These are phyloP conservation scores for Brienomyrus brachyistius DNA, from an alignment of 2,113 vertebrate species.

Conservation along the genomic window DNA sequence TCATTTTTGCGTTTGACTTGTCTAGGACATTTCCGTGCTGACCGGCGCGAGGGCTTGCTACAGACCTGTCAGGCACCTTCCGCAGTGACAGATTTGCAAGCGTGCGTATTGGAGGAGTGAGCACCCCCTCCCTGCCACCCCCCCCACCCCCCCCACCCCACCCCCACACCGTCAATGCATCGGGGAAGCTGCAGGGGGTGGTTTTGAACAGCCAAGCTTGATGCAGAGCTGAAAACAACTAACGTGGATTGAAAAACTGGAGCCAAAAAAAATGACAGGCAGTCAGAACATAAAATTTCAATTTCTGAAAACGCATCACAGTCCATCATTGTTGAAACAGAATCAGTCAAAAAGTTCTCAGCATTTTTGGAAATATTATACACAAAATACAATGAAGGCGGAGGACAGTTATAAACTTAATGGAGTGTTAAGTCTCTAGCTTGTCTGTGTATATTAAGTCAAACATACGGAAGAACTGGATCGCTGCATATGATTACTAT, in stretches of 20 bases:
- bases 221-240: not conserved
- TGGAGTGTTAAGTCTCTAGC: not conserved
- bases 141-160: not conserved
- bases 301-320: not conserved
- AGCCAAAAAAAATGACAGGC: not conserved
- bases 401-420: constrained; percentile 1
- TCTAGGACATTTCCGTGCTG: not conserved
- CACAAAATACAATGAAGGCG: not conserved
- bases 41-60: not conserved
- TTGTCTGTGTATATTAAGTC: not conserved
- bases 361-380: not conserved
- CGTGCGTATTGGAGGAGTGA: not conserved
- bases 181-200: not conserved
- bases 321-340: not conserved
- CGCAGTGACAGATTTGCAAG: not conserved
- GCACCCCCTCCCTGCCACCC: not conserved
- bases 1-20: constrained; percentile 4
- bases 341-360: not conserved
- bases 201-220: not conserved
- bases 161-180: not conserved
- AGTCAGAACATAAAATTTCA: constrained; percentile 8
- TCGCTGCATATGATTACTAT: not conserved
- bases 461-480: not conserved
- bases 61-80: not conserved
- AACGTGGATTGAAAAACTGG: not conserved